Percentiles rank a stretch among this genome's conserved stretches.
phyloP scores from a whole-genome alignment of 1,140 invertebrate species.

The Halictus rubicundus region DNA sequence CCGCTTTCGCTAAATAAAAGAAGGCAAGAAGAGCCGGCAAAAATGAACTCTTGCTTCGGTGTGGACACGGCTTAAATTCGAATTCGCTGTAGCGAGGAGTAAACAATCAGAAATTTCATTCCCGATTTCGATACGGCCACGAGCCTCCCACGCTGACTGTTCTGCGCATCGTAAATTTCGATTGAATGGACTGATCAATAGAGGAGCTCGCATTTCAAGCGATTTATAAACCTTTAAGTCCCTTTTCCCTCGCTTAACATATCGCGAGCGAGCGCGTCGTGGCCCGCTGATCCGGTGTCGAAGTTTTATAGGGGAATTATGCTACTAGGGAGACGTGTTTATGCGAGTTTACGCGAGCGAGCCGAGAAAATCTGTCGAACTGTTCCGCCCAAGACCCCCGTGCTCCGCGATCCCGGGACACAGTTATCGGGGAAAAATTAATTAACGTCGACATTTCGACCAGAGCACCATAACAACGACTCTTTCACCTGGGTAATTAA shows the following conservation, averaged over 20 bases:
- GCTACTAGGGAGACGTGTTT: background rate
- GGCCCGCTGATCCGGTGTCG: too few species aligned
- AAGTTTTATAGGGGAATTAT: background rate
- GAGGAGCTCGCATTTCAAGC: slow-evolving; percentile 10
- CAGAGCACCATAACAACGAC: background rate
- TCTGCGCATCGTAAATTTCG: slow-evolving; percentile 50
- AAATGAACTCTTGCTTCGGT: too few species aligned
- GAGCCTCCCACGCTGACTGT: slow-evolving; percentile 12
- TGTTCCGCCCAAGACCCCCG: too few species aligned
- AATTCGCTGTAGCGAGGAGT: background rate
- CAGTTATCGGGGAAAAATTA: slow-evolving; percentile 1
- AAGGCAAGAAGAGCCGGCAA: too few species aligned
- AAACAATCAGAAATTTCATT: slow-evolving; percentile 18
- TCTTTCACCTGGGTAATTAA: background rate
- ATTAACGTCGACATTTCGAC: background rate
- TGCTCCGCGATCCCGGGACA: too few species aligned
- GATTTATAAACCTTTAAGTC: slow-evolving; percentile 39
- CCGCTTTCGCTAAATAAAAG: too few species aligned
- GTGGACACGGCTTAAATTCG: too few species aligned
- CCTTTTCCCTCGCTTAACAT: background rate
- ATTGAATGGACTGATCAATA: slow-evolving; percentile 52
- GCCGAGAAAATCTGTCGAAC: background rate
- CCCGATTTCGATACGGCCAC: background rate
- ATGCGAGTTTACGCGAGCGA: background rate
- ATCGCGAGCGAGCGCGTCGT: background rate